These are phyloP conservation scores for Notarius quadriscutis DNA, from an alignment of 2,113 vertebrate genomes.

Conservation along the genomic window DNA sequence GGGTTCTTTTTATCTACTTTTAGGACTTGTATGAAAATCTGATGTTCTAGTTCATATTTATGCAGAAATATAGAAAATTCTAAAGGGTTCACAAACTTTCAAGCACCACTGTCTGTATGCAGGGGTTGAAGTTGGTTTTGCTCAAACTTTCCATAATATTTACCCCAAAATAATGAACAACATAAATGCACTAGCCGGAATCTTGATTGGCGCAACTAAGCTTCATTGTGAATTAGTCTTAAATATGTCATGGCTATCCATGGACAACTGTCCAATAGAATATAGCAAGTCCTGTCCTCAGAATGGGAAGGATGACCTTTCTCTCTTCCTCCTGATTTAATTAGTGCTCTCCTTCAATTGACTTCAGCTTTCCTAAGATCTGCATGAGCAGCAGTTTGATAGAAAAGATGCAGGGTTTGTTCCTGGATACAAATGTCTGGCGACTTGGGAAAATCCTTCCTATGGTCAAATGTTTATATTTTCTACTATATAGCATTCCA, in stretches of 20 bases:
- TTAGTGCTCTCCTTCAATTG: not conserved
- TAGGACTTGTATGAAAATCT: too few species aligned
- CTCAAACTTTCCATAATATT: not conserved
- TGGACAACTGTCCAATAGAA: not conserved
- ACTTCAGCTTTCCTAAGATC: not conserved
- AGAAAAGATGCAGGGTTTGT: not conserved
- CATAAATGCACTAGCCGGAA: not conserved
- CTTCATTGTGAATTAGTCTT: not conserved
- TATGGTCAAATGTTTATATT: not conserved
- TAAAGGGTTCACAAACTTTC: too few species aligned
- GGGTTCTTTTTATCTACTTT: too few species aligned
- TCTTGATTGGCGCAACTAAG: not conserved
- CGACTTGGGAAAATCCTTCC: not conserved
- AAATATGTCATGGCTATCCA: not conserved
- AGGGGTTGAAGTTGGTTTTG: not conserved
- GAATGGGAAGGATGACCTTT: not conserved
- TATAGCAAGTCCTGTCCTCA: not conserved
- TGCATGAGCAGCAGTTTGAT: not conserved
- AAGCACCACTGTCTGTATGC: not conserved
- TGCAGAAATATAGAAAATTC: too few species aligned
- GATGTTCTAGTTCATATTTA: too few species aligned
- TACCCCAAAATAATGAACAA: not conserved
- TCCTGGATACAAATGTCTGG: not conserved
- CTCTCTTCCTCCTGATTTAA: not conserved
- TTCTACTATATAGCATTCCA: not conserved